Evolutionary conservation across 2,113 vertebrate genomes (phyloP).

Genomic region (Procavia capensis): DNA sequence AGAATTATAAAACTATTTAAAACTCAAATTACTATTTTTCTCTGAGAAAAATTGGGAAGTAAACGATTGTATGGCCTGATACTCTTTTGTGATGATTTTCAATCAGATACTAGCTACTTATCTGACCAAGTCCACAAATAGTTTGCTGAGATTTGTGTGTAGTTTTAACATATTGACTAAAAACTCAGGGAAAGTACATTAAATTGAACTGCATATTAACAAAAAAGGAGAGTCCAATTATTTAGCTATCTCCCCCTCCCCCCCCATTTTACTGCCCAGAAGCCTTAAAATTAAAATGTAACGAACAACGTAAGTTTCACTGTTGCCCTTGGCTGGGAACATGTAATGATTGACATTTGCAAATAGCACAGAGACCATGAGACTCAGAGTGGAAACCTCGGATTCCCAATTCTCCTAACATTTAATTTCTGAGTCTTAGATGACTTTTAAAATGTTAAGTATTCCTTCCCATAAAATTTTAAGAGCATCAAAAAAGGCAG

Average conservation of each 20-base stretch:
- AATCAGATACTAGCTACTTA: not conserved
- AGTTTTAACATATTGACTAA: not conserved
- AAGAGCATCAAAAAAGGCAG: not conserved
- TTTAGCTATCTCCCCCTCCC: not conserved
- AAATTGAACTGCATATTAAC: not conserved
- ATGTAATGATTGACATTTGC: not conserved
- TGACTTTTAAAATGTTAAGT: not conserved
- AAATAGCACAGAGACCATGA: not conserved
- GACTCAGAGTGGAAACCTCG: not conserved
- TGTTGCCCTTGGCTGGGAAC: not conserved
- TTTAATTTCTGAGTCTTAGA: not conserved
- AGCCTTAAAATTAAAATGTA: not conserved
- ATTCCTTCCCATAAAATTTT: not conserved
- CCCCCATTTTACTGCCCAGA: not conserved
- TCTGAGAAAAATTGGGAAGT: slow-evolving; percentile 14
- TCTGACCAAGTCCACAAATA: not conserved
- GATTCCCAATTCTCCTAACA: not conserved
- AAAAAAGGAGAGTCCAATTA: not conserved
- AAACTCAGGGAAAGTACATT: not conserved
- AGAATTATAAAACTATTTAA: slow-evolving; percentile 8
- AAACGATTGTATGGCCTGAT: not conserved
- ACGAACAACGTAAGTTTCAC: not conserved
- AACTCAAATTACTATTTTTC: slow-evolving; percentile 10
- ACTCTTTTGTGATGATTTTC: not conserved
- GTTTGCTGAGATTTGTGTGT: slow-evolving; percentile 5